A percentile compares a stretch with the other conserved stretches of the same genome.
Evolutionary conservation across 2,888 invertebrate genomes (phyloP).

Genomic region (Antitype chi): DNA sequence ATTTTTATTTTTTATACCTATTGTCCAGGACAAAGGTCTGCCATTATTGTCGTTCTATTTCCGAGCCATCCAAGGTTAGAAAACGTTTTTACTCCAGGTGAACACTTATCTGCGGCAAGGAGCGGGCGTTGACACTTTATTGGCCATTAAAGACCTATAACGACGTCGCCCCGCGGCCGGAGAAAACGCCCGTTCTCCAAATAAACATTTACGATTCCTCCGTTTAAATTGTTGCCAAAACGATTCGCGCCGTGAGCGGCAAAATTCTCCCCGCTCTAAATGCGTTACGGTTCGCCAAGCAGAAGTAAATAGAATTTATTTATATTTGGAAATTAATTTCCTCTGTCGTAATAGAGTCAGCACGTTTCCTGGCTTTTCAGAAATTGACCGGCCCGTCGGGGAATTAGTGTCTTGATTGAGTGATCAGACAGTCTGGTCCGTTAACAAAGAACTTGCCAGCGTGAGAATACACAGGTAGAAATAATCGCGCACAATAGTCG

Average conservation of each 20-base stretch:
- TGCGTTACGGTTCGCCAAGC: slow-evolving; percentile 85
- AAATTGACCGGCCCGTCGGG: slow-evolving; percentile 74
- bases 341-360: slow-evolving; percentile 81
- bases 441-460: slow-evolving; percentile 22
- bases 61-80: slow-evolving; percentile 41
- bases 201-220: slow-evolving; percentile 88
- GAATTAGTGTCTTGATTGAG: slow-evolving; percentile 65
- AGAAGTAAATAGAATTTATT: slow-evolving; percentile 89
- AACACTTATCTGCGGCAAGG: slow-evolving; percentile 80
- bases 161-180: slow-evolving; percentile 83
- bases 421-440: slow-evolving; percentile 38
- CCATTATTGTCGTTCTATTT: slow-evolving; percentile 49
- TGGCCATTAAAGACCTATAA: slow-evolving; percentile 88
- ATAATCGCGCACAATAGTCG: slow-evolving; percentile 3
- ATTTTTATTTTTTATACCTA: slow-evolving; percentile 46
- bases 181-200: slow-evolving; percentile 82
- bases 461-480: slow-evolving; percentile 20
- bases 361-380: slow-evolving; percentile 76
- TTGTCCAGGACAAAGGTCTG: slow-evolving; percentile 39
- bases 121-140: slow-evolving; percentile 87
- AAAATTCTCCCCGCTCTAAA: slow-evolving; percentile 82
- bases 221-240: slow-evolving; percentile 88
- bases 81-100: slow-evolving; percentile 78
- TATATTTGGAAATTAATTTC: slow-evolving; percentile 88
- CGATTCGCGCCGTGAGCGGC: slow-evolving; percentile 82